phyloP scores from a whole-genome alignment of 1,140 invertebrate genomes.

The Rhyacophila brunnea region DNA sequence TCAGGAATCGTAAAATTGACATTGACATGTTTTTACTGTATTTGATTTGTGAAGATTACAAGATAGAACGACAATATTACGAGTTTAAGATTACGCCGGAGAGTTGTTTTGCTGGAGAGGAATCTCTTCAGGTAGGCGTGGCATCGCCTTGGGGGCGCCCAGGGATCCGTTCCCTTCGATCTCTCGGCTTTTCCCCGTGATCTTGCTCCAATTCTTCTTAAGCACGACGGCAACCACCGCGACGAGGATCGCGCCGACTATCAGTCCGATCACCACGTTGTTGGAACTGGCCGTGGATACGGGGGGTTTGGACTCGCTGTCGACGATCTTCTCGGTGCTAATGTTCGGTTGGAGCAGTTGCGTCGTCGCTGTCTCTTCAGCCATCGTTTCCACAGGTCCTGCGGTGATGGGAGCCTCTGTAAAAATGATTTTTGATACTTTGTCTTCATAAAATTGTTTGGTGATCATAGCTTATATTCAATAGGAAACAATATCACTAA shows the following conservation, averaged over 20 bases:
- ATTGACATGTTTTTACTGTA: too few relatives aligned
- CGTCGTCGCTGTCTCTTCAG: not conserved
- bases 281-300: slow-evolving; percentile 19
- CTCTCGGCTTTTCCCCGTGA: slow-evolving; percentile 33
- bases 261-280: slow-evolving; percentile 39
- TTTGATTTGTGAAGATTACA: too few relatives aligned
- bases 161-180: not conserved
- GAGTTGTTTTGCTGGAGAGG: too few relatives aligned
- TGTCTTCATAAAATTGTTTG: too few relatives aligned
- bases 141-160: not conserved
- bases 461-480: too few relatives aligned
- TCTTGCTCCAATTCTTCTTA: slow-evolving; percentile 57
- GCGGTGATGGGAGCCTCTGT: not conserved
- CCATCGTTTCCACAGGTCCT: not conserved
- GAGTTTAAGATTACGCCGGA: too few relatives aligned
- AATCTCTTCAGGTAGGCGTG: slow-evolving; percentile 16
- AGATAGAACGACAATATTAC: too few relatives aligned
- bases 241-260: slow-evolving; percentile 50
- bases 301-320: not conserved
- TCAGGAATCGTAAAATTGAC: too few relatives aligned
- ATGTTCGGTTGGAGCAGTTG: not conserved
- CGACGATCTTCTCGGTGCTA: not conserved
- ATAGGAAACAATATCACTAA: too few relatives aligned
- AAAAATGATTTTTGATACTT: too few relatives aligned
- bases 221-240: slow-evolving; percentile 47